A percentile compares a stretch with the other conserved stretches of the same genome.
Evolutionary conservation across 2,888 invertebrate genomes (phyloP).

Genomic region (Hoplodrina blanda): DNA sequence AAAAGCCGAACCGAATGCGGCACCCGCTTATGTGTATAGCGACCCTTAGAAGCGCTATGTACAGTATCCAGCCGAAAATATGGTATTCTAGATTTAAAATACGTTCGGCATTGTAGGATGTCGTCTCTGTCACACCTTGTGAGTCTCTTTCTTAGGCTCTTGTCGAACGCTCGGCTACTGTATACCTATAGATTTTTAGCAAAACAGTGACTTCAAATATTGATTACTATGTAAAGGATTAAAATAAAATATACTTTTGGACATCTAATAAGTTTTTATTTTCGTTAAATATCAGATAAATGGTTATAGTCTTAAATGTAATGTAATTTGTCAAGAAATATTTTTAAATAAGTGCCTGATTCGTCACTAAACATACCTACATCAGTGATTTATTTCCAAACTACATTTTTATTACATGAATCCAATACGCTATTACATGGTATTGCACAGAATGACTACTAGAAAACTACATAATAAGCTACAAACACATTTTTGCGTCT

Average conservation of each 20-base stretch:
- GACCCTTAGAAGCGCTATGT: too few relatives aligned
- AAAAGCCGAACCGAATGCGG: too few relatives aligned
- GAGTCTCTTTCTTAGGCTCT: background rate
- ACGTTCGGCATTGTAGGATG: too few relatives aligned
- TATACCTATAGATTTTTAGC: background rate
- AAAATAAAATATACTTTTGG: conserved; percentile 42
- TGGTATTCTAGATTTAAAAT: too few relatives aligned
- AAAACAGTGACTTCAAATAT: conserved; percentile 6
- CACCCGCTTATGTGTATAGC: too few relatives aligned
- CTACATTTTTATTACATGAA: conserved; percentile 33
- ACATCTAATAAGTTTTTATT: conserved; percentile 60
- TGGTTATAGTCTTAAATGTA: conserved; percentile 52
- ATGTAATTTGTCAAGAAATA: conserved; percentile 58
- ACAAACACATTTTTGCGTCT: conserved; percentile 14
- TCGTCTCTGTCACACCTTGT: too few relatives aligned
- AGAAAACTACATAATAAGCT: conserved; percentile 19
- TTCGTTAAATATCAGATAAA: conserved; percentile 54
- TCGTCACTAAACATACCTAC: conserved; percentile 41
- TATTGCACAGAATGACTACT: conserved; percentile 57
- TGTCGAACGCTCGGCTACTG: background rate
- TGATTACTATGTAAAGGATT: conserved; percentile 16
- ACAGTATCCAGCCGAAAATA: too few relatives aligned
- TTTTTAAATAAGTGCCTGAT: conserved; percentile 56
- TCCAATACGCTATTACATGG: conserved; percentile 23
- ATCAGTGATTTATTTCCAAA: conserved; percentile 28